Base-by-base conservation (phyloP, 2,888 invertebrate genomes). In the Pammene fasciana region DNA sequence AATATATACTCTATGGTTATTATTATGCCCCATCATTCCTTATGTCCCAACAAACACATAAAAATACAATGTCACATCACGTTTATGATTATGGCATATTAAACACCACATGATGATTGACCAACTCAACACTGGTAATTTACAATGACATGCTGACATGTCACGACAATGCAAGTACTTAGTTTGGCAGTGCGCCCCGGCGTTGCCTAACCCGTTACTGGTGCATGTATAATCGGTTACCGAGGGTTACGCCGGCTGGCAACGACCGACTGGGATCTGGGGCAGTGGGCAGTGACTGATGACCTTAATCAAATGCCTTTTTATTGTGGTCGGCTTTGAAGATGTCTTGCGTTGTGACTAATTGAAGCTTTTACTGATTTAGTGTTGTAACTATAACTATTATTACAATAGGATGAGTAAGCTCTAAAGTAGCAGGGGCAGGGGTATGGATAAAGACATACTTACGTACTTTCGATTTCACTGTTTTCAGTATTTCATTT, bases 201-300 rank as follows among this genome's bases (percentile, higher is more conserved):
- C 16, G 56, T 68, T 68, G 64, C 68, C 43, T 65, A 50, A 68
- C 38, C 38, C 57, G 57, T 57, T 59, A 46, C 68, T 59, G 45
- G 64, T 52, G 68, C 68, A 52, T 68, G 26, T 41, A 45, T 54
- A 68, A 68, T 68, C 68, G 57, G 64, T 65, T 65, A 59, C 48
- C 52, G n/a, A 38, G 56, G 68, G 56, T 57, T 64, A 62, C 62
- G 43, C n/a, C n/a, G 45, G 26, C 43, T 36, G 56, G 9, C 26
- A 38, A 59, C 41, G 61, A 62, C 61, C 61, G 67, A 61, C 38
- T 57, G 50, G 6, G 14, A 56, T 64, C 64, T 68, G 36, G 68
- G 64, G 14, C 64, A 68, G 43, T 68, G 50, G 68, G 62, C 13
- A 43, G 41, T 45, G 18, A 36, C 52, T 50, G 41, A 66, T 65